Base-by-base conservation (phyloP, 92 coral and sea anemone genomes). In the Epizoanthus fatuus region DNA sequence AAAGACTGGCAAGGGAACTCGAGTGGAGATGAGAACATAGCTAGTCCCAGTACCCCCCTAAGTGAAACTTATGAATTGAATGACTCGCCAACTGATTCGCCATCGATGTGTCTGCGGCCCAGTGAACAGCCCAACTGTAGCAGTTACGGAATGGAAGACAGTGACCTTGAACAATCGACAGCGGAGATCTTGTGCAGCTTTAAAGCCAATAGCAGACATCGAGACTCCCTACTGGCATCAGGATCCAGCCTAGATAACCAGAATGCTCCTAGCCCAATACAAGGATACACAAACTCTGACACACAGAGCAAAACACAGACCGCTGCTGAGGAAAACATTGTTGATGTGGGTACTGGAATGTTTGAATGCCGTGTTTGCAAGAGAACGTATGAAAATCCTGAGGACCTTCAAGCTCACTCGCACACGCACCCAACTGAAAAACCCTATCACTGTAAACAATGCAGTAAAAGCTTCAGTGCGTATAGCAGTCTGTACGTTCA, bases 161-260 rank as follows among this genome's bases (percentile, higher is more conserved):
- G 80, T 49, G 75, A 86, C 64, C 81, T 84, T 37, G 94, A 94
- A 75, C 89, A 91, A 3, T 91, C 87, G 51, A 94, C 98, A 9
- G 98, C 98, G 12, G 94, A 93, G 54, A 94, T 94, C 52, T 74
- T 94, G 58, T 94, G 98, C 63, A 94, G 98, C 74, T 94, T 94
- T 55, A 92, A 91, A 68, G 90, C 76, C 44, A 72, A 84, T 42
- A 60, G 86, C 44, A 79, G 77, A 69, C 82, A 69, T 4, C 65
- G 82, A 77, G 82, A 77, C 16, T 59, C 82, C 38, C 40, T 60
- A 39, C 20, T 11, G 47, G 20, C 69, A 20, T 20, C 68, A 17
- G 70, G 7, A 11, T 42, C 82, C 29, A 22, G 56, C 20, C 37
- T 54, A n/a, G 69, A 42, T 13, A 20, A 60, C 45, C 82, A 60